Base-by-base conservation (phyloP, 2,888 invertebrate genomes). In the Orchestes rusci region DNA sequence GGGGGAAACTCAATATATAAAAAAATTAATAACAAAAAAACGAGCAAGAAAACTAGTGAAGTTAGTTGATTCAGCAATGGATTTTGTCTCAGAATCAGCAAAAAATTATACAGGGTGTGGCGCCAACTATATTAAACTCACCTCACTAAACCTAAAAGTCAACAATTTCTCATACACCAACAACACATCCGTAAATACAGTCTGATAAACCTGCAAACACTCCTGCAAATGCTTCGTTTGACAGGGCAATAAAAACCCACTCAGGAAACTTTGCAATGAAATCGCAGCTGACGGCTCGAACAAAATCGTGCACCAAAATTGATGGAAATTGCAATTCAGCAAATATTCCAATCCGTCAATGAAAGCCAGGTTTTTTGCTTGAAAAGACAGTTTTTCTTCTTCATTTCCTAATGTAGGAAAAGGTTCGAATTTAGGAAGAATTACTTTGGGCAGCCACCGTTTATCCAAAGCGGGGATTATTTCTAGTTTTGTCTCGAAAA, bases 101-200 rank as follows among this genome's bases (percentile, higher is more conserved):
- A n/a, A 23, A 23, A 23, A 23, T 23, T 5, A 7, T 5, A 23
- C 23, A 23, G 5, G 10, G 23, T n/a, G n/a, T 23, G 23, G 23
- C 5, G 7, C 23, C 10, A 23, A 23, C 10, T 23, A 23, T 23
- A 10, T 23, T 10, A 36, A 23, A 16, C 43, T 43, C 42, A 83
- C 84, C 68, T 80, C 76, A 12, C 82, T 82, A 64, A 90, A 87
- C 56, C 80, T 82, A 64, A 81, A 81, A 8, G 87, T 89, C 7
- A 86, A 74, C 53, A 94, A 74, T 57, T 93, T 76, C 53, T 83
- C 75, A 59, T 84, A 81, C 5, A 88, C 71, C 16, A 82, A 70
- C 36, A 90, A 78, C 40, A 88, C 77, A 39, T 74, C 73, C 48
- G 77, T 72, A 29, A 87, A 73, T 32, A 80, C 72, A 18, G 78